Conservation (phyloP, 2,797 vertebrate genomes). For the Muraenolepis orangiensis region DNA sequence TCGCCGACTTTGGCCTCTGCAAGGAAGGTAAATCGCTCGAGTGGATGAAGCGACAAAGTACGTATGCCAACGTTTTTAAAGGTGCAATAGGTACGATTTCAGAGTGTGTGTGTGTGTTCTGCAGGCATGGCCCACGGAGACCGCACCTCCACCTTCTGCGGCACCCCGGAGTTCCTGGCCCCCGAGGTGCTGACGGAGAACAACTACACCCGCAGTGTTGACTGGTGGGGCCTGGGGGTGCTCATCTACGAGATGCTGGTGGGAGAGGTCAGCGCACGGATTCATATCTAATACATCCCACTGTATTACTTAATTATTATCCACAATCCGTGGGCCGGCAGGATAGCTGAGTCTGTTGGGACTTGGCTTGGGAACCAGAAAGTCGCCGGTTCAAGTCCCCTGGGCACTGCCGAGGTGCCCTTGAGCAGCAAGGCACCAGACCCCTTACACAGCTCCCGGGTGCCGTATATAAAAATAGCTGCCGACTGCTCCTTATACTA, state of each 20-base stretch:
- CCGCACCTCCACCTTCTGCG: conserved; percentile 91
- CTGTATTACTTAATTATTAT: no score
- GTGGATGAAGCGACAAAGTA: background rate
- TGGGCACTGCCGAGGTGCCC: no score
- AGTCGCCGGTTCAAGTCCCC: no score
- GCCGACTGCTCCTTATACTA: no score
- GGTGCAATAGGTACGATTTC: background rate
- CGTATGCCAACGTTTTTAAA: background rate
- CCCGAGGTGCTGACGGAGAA: conserved; percentile 91
- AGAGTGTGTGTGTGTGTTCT: conserved; percentile 14
- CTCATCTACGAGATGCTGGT: conserved; percentile 96
- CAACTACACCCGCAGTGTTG: conserved; percentile 89
- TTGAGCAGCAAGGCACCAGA: no score
- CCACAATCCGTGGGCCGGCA: no score
- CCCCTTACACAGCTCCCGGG: no score
- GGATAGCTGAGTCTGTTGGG: no score
- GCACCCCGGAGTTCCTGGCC: conserved; percentile 94
- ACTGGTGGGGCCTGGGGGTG: conserved; percentile 97
- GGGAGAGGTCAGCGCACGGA: conserved; percentile 82
- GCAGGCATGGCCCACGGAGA: conserved; percentile 91
- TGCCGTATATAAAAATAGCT: no score
- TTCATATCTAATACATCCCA: background rate
- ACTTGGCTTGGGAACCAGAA: no score
- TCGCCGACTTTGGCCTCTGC: conserved; percentile 91
- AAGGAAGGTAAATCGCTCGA: conserved; percentile 59